These are phyloP conservation scores for Leucophenga maculata DNA, from an alignment of 2,888 invertebrate genomes.

Conservation along the genomic window DNA sequence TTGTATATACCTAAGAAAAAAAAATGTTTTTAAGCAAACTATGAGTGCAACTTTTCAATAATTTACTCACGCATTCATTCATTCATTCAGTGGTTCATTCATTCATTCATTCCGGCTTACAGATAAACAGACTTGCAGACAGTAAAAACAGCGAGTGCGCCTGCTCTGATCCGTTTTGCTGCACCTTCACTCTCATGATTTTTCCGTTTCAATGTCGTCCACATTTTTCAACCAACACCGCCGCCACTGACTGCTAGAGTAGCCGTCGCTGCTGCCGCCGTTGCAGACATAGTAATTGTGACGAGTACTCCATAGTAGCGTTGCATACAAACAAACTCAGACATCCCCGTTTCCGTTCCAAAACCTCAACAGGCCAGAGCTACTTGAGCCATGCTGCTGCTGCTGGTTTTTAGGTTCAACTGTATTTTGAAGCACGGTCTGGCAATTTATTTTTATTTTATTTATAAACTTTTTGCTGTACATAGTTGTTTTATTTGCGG, in stretches of 20 bases:
- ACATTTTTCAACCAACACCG: conserved; percentile 18
- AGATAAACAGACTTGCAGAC: too few species aligned
- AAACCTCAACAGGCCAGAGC: background rate
- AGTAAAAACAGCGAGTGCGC: background rate
- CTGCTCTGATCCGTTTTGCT: background rate
- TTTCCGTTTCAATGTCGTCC: conserved; percentile 46
- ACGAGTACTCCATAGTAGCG: conserved; percentile 18
- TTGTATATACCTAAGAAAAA: background rate
- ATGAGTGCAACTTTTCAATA: background rate
- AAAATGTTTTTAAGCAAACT: background rate
- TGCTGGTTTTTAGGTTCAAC: conserved; percentile 29
- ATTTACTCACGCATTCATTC: background rate
- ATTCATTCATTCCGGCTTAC: too few species aligned
- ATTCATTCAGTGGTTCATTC: background rate
- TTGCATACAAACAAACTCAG: too few species aligned
- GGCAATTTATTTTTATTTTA: conserved; percentile 17
- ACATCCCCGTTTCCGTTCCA: too few species aligned
- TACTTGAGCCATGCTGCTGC: background rate
- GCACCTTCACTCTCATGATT: background rate
- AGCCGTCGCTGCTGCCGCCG: conserved; percentile 1
- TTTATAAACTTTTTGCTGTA: conserved; percentile 3
- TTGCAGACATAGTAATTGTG: conserved; percentile 51
- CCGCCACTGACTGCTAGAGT: background rate
- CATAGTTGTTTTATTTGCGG: conserved; percentile 12
- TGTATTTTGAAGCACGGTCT: conserved; percentile 40